Evolutionary conservation across 2,797 vertebrate species (phyloP).

Genomic region (Sebastolobus altivelis): DNA sequence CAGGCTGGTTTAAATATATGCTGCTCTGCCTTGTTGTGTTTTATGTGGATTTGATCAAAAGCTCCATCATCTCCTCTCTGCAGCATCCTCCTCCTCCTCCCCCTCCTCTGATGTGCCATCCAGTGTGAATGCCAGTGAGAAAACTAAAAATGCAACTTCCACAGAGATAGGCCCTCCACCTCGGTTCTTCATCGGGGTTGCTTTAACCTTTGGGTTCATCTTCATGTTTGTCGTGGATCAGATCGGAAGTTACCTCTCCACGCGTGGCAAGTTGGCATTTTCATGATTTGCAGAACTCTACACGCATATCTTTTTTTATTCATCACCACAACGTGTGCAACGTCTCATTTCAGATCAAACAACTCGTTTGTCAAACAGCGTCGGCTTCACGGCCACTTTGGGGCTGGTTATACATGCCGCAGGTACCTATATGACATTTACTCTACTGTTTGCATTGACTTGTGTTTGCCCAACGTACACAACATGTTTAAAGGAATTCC

Average conservation of each 20-base stretch:
- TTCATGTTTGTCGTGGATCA: slow-evolving; percentile 90
- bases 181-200: slow-evolving; percentile 82
- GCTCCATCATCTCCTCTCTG: slow-evolving; percentile 26
- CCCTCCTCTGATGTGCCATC: slow-evolving; percentile 50
- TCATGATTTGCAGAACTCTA: not conserved
- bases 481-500: not conserved
- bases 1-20: not conserved
- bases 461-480: slow-evolving; percentile 15
- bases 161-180: slow-evolving; percentile 60
- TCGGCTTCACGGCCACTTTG: slow-evolving; percentile 78
- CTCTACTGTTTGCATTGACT: not conserved
- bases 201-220: slow-evolving; percentile 85
- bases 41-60: slow-evolving; percentile 50
- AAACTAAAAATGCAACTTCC: slow-evolving; percentile 3
- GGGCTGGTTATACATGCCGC: slow-evolving; percentile 82
- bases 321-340: not conserved
- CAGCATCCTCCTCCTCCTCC: slow-evolving; percentile 67
- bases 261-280: slow-evolving; percentile 67
- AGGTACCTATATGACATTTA: slow-evolving; percentile 62
- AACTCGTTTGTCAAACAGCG: slow-evolving; percentile 51
- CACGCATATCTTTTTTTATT: not conserved
- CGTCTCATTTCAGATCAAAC: slow-evolving; percentile 73
- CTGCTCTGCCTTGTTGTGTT: not conserved
- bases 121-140: slow-evolving; percentile 41
- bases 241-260: slow-evolving; percentile 79